Evolutionary conservation across 2,113 vertebrate genomes (phyloP), one percentile per base, ranked within the genome.

Genomic region (Leptobrachium leishanense): DNA sequence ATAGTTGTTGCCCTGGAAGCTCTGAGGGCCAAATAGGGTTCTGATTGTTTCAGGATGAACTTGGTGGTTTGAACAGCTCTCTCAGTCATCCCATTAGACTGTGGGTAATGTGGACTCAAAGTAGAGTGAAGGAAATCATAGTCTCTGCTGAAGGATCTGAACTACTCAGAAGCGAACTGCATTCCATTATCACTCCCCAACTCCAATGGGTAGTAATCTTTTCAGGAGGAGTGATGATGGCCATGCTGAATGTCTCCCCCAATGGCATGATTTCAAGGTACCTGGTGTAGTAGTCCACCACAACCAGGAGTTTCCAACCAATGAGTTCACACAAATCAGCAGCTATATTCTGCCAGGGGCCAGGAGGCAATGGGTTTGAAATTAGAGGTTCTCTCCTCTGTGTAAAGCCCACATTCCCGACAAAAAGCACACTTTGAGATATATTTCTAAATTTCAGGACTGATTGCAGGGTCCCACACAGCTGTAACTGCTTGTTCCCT

Each of bases 51-150:
- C 63, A 65, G 39, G 39, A 65, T 10, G n/a, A 2, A 65, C 39
- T 65, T 65, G 20, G 9, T 7, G 63, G 20, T 31, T 31, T 31
- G 20, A 31, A 31, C 20, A 31, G 20, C 20, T 20, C 59, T 65
- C 20, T 65, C 63, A 65, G 63, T 20, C 63, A 65, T 65, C 63
- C 63, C 20, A 39, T 2, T 65, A 20, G 63, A 5, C 20, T 65
- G 63, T 39, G 63, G 39, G 63, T 65, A 65, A 40, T 39, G 63
- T 31, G n/a, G 7, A 65, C 20, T 83, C 10, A 59, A 82, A 13
- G 68, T 84, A 12, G 2, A 13, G 55, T 83, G 74, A 9, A 10
- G 59, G 39, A 86, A 83, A 62, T 83, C 80, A 5, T 77, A 12
- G 39, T 72, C 40, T 2, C 50, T 77, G 1, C n/a, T 64, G 0